These are phyloP conservation scores for Ceyx melanurus DNA, from an alignment of 2,113 vertebrate species.

Conservation along the genomic window DNA sequence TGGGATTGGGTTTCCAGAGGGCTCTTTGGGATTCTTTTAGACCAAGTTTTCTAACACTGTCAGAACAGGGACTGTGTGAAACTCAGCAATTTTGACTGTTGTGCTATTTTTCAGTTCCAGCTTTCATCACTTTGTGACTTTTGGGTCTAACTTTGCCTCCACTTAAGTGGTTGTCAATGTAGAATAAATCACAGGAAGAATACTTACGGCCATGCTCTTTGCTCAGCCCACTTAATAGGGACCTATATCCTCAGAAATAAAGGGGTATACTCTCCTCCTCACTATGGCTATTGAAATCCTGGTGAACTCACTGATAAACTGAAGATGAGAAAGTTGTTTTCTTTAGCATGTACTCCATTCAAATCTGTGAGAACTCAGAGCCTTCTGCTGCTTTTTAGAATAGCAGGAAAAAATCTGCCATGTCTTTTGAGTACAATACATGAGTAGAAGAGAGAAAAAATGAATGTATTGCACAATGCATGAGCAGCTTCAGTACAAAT, in stretches of 20 bases:
- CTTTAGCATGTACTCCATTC: not conserved
- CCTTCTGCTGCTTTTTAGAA: not conserved
- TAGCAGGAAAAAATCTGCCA: not conserved
- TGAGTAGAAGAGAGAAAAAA: not conserved
- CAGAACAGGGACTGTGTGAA: conserved; percentile 51
- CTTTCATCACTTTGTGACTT: conserved; percentile 67
- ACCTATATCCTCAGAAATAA: conserved; percentile 25
- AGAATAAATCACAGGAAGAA: conserved; percentile 62
- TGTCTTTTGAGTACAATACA: conserved; percentile 3
- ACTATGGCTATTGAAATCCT: not conserved
- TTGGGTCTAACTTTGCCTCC: conserved; percentile 61
- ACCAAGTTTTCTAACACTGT: conserved; percentile 43
- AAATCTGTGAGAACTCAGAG: not conserved
- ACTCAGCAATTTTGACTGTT: conserved; percentile 61
- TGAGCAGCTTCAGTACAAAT: conserved; percentile 12
- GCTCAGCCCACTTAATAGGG: conserved; percentile 32
- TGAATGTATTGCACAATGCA: conserved; percentile 26
- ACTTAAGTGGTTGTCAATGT: conserved; percentile 65
- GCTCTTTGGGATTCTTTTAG: conserved; percentile 28
- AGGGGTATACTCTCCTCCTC: not conserved
- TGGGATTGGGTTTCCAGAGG: conserved; percentile 30
- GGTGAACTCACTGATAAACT: not conserved
- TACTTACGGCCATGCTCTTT: conserved; percentile 42
- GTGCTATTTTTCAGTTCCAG: conserved; percentile 61
- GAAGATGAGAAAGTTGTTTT: not conserved